Conservation (phyloP, 2,113 vertebrate genomes). For the Dipodomys merriami region DNA sequence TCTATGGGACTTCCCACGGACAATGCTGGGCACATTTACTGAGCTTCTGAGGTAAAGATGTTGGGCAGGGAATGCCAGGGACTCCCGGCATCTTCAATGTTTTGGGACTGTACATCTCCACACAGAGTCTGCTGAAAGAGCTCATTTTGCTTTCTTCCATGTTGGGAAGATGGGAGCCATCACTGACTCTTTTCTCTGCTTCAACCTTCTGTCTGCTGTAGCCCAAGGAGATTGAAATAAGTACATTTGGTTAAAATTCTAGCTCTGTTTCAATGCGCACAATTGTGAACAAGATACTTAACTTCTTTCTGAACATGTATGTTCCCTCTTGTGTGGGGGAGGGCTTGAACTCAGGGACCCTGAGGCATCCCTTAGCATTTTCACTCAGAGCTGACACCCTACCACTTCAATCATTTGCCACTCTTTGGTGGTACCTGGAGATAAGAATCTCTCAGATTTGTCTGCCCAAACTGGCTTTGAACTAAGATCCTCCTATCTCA, state of each 20-base stretch:
- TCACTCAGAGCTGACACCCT: no score
- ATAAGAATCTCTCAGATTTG: no score
- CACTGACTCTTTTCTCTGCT: not conserved
- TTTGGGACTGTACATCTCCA: not conserved
- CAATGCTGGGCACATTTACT: not conserved
- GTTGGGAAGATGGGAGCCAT: not conserved
- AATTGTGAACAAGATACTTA: not conserved
- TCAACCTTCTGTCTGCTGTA: not conserved
- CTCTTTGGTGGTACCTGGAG: no score
- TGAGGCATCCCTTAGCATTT: no score
- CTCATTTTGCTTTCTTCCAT: not conserved
- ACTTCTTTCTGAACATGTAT: not conserved
- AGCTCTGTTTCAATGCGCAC: not conserved
- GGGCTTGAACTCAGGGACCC: no score
- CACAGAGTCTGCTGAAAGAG: not conserved
- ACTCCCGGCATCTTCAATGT: not conserved
- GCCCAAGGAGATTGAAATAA: not conserved
- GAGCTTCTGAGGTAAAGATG: not conserved
- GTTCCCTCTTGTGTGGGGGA: not conserved
- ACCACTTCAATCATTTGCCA: no score
- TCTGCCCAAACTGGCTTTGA: no score
- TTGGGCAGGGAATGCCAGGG: fast-evolving
- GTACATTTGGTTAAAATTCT: not conserved
- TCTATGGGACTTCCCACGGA: not conserved
- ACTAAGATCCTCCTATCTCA: no score